Conservation (phyloP, 2,113 vertebrate genomes). For the pig (Sus scrofa) region T2T-Sscrofa CM000825.6:39422501-39423000, state of each 20-base stretch:
- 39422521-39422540: too few relatives aligned
- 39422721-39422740: neutral
- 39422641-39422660: neutral
- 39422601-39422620: neutral
- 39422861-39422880: neutral
- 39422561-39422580: neutral
- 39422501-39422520: too few relatives aligned
- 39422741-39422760: neutral
- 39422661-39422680: neutral
- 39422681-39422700: neutral
- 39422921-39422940: neutral
- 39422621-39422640: neutral
- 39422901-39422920: neutral
- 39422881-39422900: neutral
- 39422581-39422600: neutral
- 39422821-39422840: neutral
- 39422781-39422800: neutral
- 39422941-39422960: neutral
- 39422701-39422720: neutral
- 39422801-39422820: neutral
- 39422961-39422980: neutral
- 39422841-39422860: neutral
- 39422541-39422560: too few relatives aligned
- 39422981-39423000: neutral
- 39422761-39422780: neutral